These are phyloP conservation scores for Anabas testudineus DNA, from an alignment of 2,797 vertebrate species.

Conservation along the genomic window DNA sequence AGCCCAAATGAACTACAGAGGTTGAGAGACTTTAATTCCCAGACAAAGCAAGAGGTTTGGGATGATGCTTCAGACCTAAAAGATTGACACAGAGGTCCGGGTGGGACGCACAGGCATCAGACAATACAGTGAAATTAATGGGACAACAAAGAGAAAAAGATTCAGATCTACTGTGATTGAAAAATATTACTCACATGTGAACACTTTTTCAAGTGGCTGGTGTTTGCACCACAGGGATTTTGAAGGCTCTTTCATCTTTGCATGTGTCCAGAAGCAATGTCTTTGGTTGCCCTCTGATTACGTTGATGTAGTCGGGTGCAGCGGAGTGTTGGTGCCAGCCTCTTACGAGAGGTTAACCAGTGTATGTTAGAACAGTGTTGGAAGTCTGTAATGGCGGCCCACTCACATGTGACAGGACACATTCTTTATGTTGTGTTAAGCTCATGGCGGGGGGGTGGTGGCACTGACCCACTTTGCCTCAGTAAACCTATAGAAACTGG, in stretches of 20 bases:
- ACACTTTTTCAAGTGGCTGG: slow-evolving; percentile 52
- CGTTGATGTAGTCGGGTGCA: slow-evolving; percentile 47
- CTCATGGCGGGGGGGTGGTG: slow-evolving; percentile 1
- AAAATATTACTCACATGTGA: slow-evolving; percentile 52
- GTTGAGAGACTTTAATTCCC: slow-evolving; percentile 50
- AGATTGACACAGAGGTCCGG: slow-evolving; percentile 21
- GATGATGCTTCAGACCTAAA: slow-evolving; percentile 33
- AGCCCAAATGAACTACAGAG: slow-evolving; percentile 58
- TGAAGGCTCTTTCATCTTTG: slow-evolving; percentile 48
- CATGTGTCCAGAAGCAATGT: slow-evolving; percentile 45
- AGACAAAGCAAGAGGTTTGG: slow-evolving; percentile 57
- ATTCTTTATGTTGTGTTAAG: slow-evolving; percentile 31
- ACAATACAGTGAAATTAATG: slow-evolving; percentile 32
- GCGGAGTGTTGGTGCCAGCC: slow-evolving; percentile 40
- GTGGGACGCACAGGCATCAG: slow-evolving; percentile 28
- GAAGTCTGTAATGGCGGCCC: slow-evolving; percentile 23
- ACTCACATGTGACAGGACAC: slow-evolving; percentile 26
- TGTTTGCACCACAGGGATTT: slow-evolving; percentile 43
- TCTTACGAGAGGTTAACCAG: slow-evolving; percentile 48
- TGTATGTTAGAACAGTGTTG: slow-evolving; percentile 19
- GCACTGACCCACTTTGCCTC: slow-evolving; percentile 3
- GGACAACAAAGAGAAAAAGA: slow-evolving; percentile 41
- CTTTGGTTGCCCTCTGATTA: slow-evolving; percentile 24
- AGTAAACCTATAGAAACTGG: slow-evolving; percentile 36
- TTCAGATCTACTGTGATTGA: slow-evolving; percentile 45